A percentile compares a stretch with the other conserved stretches of the same genome.
Evolutionary conservation across 1,140 invertebrate species (phyloP).

Genomic region (Drosophila erecta): DNA sequence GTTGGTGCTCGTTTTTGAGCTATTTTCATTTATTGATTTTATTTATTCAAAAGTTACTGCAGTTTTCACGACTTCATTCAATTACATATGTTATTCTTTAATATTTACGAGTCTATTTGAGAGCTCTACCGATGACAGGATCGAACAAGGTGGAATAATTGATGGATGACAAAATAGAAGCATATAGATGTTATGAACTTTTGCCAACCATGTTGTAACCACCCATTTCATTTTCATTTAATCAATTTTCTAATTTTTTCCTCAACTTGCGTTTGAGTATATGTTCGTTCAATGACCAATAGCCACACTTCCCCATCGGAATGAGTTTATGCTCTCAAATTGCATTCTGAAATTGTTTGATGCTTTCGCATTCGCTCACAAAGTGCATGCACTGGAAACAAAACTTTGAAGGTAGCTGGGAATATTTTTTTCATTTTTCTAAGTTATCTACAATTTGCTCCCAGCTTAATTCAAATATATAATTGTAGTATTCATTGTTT

Average conservation of each 20-base stretch:
- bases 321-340: slow-evolving; percentile 28
- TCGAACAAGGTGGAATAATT: background rate
- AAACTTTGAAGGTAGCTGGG: background rate
- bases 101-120: background rate
- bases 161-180: background rate
- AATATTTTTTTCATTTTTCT: background rate
- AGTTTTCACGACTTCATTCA: too few relatives aligned
- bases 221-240: background rate
- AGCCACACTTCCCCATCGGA: slow-evolving; percentile 13
- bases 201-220: background rate
- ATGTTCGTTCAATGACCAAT: slow-evolving; percentile 3
- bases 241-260: slow-evolving; percentile 6
- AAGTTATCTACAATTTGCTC: too few relatives aligned
- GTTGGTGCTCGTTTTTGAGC: slow-evolving; percentile 1
- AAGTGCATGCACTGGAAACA: slow-evolving; percentile 20
- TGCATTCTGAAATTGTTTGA: slow-evolving; percentile 31
- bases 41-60: background rate
- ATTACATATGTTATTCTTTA: background rate
- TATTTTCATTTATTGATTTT: background rate
- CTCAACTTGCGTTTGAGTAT: slow-evolving; percentile 5
- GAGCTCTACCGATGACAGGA: background rate
- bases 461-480: too few relatives aligned
- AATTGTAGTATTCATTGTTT: too few relatives aligned
- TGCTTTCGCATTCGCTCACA: slow-evolving; percentile 13
- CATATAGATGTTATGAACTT: background rate